phyloP scores from a whole-genome alignment of 2,888 invertebrate species.

The Eilema griseolum region DNA sequence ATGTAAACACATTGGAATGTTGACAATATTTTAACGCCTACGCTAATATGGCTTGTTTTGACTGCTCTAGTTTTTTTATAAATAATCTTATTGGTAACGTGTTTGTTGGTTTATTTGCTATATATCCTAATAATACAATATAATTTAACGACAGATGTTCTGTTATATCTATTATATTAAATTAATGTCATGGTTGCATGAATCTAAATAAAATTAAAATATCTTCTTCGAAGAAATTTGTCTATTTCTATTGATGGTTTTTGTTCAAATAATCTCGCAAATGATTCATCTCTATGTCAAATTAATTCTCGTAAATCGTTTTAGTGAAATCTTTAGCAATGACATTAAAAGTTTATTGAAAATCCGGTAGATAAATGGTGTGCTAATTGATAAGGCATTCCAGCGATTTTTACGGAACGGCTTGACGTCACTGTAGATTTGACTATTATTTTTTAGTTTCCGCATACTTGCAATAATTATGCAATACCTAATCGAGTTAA shows the following conservation, averaged over 20 bases:
- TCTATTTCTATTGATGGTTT: background rate
- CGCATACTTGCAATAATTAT: conserved; percentile 44
- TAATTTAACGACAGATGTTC: too few species aligned
- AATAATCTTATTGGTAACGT: conserved; percentile 46
- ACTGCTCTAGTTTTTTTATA: conserved; percentile 63
- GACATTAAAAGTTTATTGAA: conserved; percentile 41
- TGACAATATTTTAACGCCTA: conserved; percentile 58
- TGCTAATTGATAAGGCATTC: conserved; percentile 43
- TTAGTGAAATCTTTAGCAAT: conserved; percentile 47
- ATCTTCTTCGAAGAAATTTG: conserved; percentile 16
- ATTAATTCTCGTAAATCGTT: conserved; percentile 53
- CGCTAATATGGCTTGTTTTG: conserved; percentile 62
- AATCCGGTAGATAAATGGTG: conserved; percentile 36
- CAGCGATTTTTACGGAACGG: conserved; percentile 32
- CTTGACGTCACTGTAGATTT: conserved; percentile 39
- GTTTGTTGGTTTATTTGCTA: background rate
- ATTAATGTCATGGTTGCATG: background rate
- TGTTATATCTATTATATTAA: background rate
- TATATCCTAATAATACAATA: background rate
- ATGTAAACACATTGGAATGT: conserved; percentile 59
- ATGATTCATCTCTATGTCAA: conserved; percentile 46
- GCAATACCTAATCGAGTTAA: conserved; percentile 40
- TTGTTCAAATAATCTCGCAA: conserved; percentile 12
- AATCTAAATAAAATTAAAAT: conserved; percentile 5
- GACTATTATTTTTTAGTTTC: conserved; percentile 41